Conservation (phyloP, 30 jellyfish, hydroid and myxozoan genomes). For the Aurelia aurita region DNA sequence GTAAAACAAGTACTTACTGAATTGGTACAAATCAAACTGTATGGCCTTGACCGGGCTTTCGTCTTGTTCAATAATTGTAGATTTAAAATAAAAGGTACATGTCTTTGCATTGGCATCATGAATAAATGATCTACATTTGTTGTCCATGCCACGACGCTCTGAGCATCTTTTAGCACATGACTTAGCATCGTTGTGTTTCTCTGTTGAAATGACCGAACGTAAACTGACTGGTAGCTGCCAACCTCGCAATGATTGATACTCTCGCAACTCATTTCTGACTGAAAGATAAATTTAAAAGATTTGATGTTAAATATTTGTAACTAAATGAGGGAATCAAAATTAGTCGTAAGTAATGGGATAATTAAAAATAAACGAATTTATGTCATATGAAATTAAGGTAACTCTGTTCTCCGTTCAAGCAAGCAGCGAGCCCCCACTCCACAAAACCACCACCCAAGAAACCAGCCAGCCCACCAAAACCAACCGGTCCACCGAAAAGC, state of each 20-base stretch:
- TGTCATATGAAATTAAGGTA: too few species aligned
- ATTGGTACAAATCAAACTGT: constrained; percentile 71
- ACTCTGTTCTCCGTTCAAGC: too few species aligned
- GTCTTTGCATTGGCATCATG: constrained; percentile 27
- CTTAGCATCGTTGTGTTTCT: constrained; percentile 10
- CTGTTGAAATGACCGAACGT: constrained; percentile 45
- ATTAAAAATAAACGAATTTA: too few species aligned
- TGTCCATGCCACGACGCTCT: constrained; percentile 1
- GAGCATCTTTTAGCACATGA: constrained; percentile 62
- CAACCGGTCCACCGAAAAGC: too few species aligned
- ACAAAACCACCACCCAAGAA: too few species aligned
- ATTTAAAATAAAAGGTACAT: constrained; percentile 63
- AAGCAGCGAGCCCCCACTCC: too few species aligned
- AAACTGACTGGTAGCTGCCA: constrained; percentile 70
- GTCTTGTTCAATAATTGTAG: constrained; percentile 50
- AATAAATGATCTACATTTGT: constrained; percentile 81
- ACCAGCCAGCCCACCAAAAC: too few species aligned
- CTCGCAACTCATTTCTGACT: constrained; percentile 76
- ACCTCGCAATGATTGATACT: constrained; percentile 61
- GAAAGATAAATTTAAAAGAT: not conserved
- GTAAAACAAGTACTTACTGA: constrained; percentile 56
- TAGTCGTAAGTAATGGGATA: too few species aligned
- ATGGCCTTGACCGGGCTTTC: constrained; percentile 49
- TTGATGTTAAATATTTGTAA: too few species aligned
- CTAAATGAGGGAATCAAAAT: too few species aligned